Evolutionary conservation across 2,797 vertebrate species (phyloP).

Genomic region (Coendou prehensilis): DNA sequence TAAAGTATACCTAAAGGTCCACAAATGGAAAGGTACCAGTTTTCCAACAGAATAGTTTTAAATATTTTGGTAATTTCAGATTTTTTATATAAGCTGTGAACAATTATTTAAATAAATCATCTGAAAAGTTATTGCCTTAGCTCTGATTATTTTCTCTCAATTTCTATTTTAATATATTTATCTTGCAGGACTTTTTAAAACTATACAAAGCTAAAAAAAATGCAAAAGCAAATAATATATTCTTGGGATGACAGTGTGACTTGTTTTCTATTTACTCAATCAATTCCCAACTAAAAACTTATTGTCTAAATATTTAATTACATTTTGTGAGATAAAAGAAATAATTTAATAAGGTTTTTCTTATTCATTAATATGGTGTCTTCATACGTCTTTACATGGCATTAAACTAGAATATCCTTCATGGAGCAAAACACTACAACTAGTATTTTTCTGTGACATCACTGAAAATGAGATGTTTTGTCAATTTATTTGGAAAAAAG

Average conservation of each 20-base stretch:
- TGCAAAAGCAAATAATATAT: slow-evolving; percentile 8
- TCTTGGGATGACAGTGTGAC: slow-evolving; percentile 42
- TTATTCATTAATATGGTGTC: slow-evolving; percentile 23
- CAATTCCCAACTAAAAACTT: slow-evolving; percentile 62
- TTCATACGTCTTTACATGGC: slow-evolving; percentile 40
- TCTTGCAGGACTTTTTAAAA: slow-evolving; percentile 52
- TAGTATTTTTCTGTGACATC: slow-evolving; percentile 37
- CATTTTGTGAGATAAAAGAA: slow-evolving; percentile 56
- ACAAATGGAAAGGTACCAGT: background rate
- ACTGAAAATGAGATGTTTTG: slow-evolving; percentile 30
- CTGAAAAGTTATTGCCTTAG: slow-evolving; percentile 9
- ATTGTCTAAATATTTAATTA: slow-evolving; percentile 64
- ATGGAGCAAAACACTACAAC: slow-evolving; percentile 45
- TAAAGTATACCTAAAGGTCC: slow-evolving; percentile 31
- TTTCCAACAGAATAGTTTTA: slow-evolving; percentile 2
- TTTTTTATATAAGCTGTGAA: background rate
- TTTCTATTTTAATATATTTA: slow-evolving; percentile 68
- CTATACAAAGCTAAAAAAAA: slow-evolving; percentile 52
- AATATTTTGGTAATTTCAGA: background rate
- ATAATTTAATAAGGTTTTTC: slow-evolving; percentile 67
- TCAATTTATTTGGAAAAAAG: slow-evolving; percentile 40
- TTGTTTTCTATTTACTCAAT: slow-evolving; percentile 65
- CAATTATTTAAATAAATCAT: slow-evolving; percentile 46
- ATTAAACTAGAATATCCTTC: slow-evolving; percentile 56
- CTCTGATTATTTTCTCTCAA: slow-evolving; percentile 59